These are phyloP conservation scores for Anthopleura xanthogrammica DNA, from an alignment of 92 coral and sea anemone genomes.

Conservation along the genomic window DNA sequence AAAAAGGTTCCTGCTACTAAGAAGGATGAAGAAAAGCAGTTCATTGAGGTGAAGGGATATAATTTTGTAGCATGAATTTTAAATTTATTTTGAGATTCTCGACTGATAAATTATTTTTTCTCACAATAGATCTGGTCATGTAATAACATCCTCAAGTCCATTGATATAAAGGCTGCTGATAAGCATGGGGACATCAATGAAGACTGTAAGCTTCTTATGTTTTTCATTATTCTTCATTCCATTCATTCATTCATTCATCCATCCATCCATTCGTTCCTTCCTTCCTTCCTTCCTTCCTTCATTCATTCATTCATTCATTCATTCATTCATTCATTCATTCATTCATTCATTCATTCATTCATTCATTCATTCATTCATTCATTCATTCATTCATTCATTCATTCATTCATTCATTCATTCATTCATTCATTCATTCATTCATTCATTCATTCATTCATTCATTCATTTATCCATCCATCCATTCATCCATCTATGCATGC, in stretches of 20 bases:
- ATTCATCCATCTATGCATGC: no score
- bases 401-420: not conserved
- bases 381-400: not conserved
- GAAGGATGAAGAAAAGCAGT: conserved; percentile 85
- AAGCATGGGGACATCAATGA: conserved; percentile 81
- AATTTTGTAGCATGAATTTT: not conserved
- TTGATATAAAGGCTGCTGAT: conserved; percentile 67
- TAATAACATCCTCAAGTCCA: conserved; percentile 50
- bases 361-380: not conserved
- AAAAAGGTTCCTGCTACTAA: conserved; percentile 67
- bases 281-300: not conserved
- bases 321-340: not conserved
- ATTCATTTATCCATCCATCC: not conserved
- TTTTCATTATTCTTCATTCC: not conserved
- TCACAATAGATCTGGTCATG: conserved; percentile 75
- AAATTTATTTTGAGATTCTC: not conserved
- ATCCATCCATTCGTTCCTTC: not conserved
- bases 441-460: not conserved
- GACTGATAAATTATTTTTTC: not conserved
- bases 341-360: not conserved
- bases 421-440: not conserved
- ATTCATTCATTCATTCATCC: not conserved
- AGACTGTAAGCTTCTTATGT: conserved; percentile 54
- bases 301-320: not conserved
- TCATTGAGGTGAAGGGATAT: conserved; percentile 60